A percentile compares a stretch with the other conserved stretches of the same genome.
phyloP scores from a whole-genome alignment of 2,797 vertebrate species.

The Sphenopsis melanotis region DNA sequence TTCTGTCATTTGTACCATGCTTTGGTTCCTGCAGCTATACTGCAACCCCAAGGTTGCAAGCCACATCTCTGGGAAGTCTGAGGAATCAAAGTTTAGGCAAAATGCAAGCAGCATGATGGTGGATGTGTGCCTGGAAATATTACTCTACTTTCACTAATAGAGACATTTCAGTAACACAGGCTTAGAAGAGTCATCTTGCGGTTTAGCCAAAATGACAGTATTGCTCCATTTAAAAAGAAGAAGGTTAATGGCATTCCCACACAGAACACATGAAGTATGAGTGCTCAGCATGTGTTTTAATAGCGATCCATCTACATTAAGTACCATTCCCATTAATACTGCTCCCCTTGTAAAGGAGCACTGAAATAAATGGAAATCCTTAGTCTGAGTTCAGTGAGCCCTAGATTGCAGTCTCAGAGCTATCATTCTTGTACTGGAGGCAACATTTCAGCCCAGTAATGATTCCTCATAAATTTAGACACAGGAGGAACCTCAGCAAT shows the following conservation, averaged over 20 bases:
- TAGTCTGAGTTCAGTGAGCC: neutral
- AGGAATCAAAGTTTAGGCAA: neutral
- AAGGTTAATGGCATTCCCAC: neutral
- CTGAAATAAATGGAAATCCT: conserved; percentile 8
- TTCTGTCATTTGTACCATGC: neutral
- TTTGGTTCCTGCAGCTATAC: neutral
- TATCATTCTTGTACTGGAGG: neutral
- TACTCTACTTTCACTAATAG: neutral
- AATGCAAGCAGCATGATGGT: neutral
- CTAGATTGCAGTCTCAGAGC: neutral
- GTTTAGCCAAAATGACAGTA: neutral
- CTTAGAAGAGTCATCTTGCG: neutral
- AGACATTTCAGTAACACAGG: neutral
- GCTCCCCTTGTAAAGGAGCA: fast-evolving
- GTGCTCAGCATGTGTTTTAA: neutral
- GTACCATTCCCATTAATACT: neutral
- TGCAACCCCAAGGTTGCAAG: neutral
- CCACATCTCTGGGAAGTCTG: neutral
- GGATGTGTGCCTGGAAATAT: neutral
- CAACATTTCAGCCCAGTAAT: neutral
- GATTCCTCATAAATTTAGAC: neutral
- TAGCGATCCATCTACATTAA: conserved; percentile 9
- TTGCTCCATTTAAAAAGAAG: neutral
- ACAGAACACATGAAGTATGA: neutral
- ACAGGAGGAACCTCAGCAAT: neutral